Evolutionary conservation across 2,888 invertebrate species (phyloP).

Genomic region (Crossocerus cetratus): DNA sequence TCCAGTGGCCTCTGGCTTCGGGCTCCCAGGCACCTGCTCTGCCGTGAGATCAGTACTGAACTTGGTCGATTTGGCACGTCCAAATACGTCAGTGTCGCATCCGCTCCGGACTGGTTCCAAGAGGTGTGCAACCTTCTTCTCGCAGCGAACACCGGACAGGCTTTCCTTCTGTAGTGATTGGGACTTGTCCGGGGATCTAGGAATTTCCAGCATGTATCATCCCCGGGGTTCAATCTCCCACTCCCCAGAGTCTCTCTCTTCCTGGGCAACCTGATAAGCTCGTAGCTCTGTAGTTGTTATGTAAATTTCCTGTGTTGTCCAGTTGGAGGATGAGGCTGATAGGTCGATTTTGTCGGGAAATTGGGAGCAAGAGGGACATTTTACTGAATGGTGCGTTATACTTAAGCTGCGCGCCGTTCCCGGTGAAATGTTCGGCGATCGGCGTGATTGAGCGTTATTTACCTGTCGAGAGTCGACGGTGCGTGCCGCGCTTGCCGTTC

Average conservation of each 20-base stretch:
- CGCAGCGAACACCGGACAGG: not conserved
- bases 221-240: no score
- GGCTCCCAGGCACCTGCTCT: slow-evolving; percentile 68
- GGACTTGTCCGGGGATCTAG: not conserved
- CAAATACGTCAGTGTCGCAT: slow-evolving; percentile 5
- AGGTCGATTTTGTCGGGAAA: slow-evolving; percentile 5
- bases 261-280: not conserved
- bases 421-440: slow-evolving; percentile 3
- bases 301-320: not conserved
- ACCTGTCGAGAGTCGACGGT: not conserved
- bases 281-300: slow-evolving; percentile 4
- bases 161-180: not conserved
- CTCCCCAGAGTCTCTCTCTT: no score
- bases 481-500: no score
- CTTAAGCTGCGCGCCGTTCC: slow-evolving; percentile 10
- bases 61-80: slow-evolving; percentile 9
- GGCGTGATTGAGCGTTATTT: slow-evolving; percentile 4
- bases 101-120: not conserved
- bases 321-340: not conserved
- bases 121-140: not conserved
- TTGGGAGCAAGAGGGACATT: slow-evolving; percentile 1
- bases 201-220: not conserved
- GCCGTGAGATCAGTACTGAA: slow-evolving; percentile 66
- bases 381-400: not conserved
- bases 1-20: slow-evolving; percentile 69